Conservation (phyloP, 2,113 vertebrate genomes). For the Oxygymnocypris stewartii region DNA sequence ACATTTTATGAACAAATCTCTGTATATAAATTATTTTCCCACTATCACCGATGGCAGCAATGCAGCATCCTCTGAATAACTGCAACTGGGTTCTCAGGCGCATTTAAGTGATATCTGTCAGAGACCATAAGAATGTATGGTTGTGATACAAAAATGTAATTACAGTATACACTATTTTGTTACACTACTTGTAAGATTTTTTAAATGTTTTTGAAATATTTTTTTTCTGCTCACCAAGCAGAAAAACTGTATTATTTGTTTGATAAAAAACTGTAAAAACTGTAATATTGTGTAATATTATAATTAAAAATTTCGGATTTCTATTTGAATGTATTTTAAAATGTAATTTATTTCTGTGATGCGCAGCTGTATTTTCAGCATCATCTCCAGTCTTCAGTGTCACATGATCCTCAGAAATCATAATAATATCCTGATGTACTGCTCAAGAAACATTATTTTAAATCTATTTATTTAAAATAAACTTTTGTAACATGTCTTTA, state of each 20-base stretch:
- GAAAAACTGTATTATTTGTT: too few relatives aligned
- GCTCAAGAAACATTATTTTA: neutral
- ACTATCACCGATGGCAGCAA: neutral
- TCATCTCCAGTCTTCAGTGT: neutral
- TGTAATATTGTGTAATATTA: neutral
- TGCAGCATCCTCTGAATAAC: neutral
- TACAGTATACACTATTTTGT: neutral
- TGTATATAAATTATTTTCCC: neutral
- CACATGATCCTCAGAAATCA: neutral
- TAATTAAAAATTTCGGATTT: neutral
- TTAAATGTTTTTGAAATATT: neutral
- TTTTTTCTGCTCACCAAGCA: neutral
- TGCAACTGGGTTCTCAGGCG: neutral
- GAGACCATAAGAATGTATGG: neutral
- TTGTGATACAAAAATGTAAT: neutral
- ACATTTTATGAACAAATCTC: neutral
- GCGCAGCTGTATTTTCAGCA: neutral
- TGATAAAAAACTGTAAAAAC: neutral
- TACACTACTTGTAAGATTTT: neutral
- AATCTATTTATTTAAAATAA: neutral
- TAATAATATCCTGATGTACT: neutral
- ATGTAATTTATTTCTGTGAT: neutral
- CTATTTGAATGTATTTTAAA: neutral
- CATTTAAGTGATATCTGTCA: neutral
- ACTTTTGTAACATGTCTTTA: neutral